Conservation (phyloP, 2,113 vertebrate genomes). For the Cephalophus harveyi region DNA sequence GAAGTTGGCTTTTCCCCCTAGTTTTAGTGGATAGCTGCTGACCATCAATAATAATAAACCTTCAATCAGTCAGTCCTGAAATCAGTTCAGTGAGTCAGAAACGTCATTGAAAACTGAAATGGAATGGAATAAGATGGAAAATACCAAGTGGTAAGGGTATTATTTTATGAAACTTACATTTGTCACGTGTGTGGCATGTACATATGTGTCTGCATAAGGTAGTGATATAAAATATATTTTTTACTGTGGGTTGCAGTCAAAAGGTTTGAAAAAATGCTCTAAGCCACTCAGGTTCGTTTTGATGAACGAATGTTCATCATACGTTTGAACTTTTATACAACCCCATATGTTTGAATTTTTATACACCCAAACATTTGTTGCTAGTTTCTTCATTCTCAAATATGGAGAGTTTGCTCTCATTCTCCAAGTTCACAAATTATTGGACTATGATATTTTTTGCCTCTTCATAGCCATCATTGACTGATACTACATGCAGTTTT, state of each 20-base stretch:
- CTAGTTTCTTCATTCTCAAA: background rate
- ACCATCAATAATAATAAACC: background rate
- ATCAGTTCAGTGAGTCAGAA: background rate
- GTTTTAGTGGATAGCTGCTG: background rate
- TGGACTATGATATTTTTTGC: background rate
- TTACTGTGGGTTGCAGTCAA: background rate
- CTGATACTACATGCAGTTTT: background rate
- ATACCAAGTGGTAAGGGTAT: background rate
- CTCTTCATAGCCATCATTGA: background rate
- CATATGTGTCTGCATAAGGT: background rate
- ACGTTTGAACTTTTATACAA: background rate
- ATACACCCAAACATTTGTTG: background rate
- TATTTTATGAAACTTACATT: background rate
- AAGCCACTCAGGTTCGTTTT: background rate
- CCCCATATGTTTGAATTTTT: background rate
- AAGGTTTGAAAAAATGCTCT: background rate
- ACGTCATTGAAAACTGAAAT: background rate
- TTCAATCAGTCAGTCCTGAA: background rate
- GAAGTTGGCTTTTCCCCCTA: background rate
- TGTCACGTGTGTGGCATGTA: background rate
- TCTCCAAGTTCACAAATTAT: background rate
- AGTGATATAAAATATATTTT: background rate
- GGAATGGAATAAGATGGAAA: background rate
- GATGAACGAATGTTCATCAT: accelerated
- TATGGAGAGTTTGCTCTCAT: background rate